These are phyloP conservation scores for Eremophila alpestris DNA, from an alignment of 2,797 vertebrate genomes.

Conservation along the genomic window DNA sequence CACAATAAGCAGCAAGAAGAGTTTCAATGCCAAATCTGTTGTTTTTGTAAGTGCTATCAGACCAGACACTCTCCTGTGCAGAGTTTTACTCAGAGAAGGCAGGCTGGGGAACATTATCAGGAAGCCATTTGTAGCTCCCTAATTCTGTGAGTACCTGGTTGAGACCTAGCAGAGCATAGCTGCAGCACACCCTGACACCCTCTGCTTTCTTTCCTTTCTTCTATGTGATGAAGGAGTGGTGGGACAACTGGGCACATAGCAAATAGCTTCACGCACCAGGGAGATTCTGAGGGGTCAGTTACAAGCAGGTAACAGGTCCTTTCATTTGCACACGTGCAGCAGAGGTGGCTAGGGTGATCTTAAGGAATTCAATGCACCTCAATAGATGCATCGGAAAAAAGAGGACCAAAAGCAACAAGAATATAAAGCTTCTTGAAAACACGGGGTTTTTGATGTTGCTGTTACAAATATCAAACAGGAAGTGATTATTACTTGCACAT, in stretches of 20 bases:
- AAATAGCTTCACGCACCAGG: background rate
- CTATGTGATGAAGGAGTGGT: background rate
- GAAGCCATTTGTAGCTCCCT: slow-evolving; percentile 22
- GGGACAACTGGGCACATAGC: background rate
- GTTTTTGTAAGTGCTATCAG: background rate
- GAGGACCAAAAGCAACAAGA: background rate
- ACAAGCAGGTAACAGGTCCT: background rate
- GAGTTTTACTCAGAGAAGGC: background rate
- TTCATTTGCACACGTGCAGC: accelerated
- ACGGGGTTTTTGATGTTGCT: background rate
- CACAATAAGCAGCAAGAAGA: background rate
- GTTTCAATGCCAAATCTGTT: background rate
- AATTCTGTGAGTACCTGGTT: slow-evolving; percentile 1
- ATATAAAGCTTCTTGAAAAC: background rate
- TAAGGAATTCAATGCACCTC: background rate
- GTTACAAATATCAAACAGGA: background rate
- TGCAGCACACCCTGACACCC: background rate
- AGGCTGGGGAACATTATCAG: background rate
- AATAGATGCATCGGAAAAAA: background rate
- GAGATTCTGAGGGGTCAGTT: background rate
- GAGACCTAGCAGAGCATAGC: background rate
- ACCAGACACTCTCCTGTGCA: background rate
- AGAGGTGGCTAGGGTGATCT: background rate
- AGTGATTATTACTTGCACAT: background rate
- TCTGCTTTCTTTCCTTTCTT: background rate